Percentiles rank a stretch among this genome's conserved stretches.
phyloP scores from a whole-genome alignment of 2,888 invertebrate species.

The Volucella inanis region DNA sequence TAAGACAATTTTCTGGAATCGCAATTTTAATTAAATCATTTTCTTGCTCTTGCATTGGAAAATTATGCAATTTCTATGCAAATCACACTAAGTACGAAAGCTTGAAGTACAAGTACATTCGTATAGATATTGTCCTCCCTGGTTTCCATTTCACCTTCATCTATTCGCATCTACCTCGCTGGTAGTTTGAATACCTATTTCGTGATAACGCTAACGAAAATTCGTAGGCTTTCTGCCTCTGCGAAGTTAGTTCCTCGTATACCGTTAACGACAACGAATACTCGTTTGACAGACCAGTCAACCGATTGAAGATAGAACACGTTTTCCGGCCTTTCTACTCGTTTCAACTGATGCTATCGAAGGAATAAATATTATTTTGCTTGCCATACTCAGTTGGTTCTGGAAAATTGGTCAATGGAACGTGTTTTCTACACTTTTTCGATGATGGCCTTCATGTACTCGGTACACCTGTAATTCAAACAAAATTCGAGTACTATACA shows the following conservation, averaged over 20 bases:
- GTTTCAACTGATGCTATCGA: constrained; percentile 32
- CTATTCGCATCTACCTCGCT: constrained; percentile 49
- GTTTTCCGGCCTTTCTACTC: constrained; percentile 25
- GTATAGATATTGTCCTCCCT: not conserved
- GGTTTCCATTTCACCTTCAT: not conserved
- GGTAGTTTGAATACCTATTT: constrained; percentile 71
- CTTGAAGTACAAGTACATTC: not conserved
- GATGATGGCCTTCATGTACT: not conserved
- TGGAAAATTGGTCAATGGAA: constrained; percentile 57
- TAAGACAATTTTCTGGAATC: constrained; percentile 37
- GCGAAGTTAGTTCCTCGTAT: no score
- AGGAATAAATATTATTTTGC: constrained; percentile 50
- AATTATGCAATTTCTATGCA: constrained; percentile 73
- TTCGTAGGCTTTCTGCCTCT: constrained; percentile 21
- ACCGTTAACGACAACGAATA: constrained; percentile 1
- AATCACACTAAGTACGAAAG: constrained; percentile 49
- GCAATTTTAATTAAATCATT: constrained; percentile 62
- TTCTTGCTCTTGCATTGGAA: constrained; percentile 46
- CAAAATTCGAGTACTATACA: constrained; percentile 32
- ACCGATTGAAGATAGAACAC: constrained; percentile 66
- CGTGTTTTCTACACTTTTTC: constrained; percentile 41
- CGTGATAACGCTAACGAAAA: constrained; percentile 63
- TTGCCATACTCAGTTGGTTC: not conserved
- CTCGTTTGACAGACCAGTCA: constrained; percentile 16
- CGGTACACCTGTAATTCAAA: constrained; percentile 34